Evolutionary conservation across 2,888 invertebrate species (phyloP), one percentile per base, ranked within the genome.

Genomic region (Oscheius sp.): DNA sequence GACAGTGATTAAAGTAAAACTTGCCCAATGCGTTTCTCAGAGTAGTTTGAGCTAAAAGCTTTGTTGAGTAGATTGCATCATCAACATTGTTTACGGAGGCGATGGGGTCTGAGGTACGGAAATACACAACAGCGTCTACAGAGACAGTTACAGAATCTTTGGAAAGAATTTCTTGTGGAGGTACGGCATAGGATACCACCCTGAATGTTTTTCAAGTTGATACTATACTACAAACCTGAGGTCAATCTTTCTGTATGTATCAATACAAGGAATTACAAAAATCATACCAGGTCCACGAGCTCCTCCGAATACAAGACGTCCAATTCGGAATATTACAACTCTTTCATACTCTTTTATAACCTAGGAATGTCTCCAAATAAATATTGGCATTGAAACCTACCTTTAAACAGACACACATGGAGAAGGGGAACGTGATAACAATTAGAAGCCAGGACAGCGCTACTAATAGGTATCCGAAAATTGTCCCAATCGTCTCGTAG

Each of bases 181-280:
- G 86, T 8, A 86, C 86, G 2, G 86, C 86, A 61, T 86, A 86
- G 1, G 86, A 86, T 33, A 86, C 86, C 34, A 83, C 82, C 70
- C 80, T 80, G 65, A 70, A 76, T 34, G 1, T 8, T 6, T 50
- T 3, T 5, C 20, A 20, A n/a, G 23, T 37, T 15, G 6, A 37
- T 17, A 33, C 3, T 37, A 17, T 6, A 10, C 29, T 45, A 48
- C 74, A 34, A 10, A 81, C 82, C 97, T 91, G 74, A 97, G 90
- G 87, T 97, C 96, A 27, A 97, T 95, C 75, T 94, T 92, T 31
- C 93, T 93, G 87, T 96, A 96, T 37, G 87, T 88, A 75, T 90
- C 96, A 86, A 96, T 93, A 89, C 96, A 96, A 0, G 96, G 96
- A 77, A 96, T 89, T 74, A 96, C 93, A 90, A 96, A 96, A 89